These are phyloP conservation scores for Conomelus anceps DNA, from an alignment of 2,888 invertebrate species.

Conservation along the genomic window DNA sequence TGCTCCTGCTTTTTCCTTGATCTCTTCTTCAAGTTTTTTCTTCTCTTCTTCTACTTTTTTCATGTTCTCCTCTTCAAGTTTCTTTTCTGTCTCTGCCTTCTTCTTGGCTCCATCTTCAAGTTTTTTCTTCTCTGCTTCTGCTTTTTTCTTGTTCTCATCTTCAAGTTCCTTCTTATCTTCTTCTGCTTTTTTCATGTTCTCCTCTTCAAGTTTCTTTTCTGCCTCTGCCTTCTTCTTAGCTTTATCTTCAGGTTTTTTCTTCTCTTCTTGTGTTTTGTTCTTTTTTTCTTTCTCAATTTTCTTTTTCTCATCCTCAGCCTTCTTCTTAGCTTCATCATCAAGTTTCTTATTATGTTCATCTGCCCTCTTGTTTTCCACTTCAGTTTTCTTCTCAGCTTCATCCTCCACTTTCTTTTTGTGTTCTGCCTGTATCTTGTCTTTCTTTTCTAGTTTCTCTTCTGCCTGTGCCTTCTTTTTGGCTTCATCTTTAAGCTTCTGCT, in stretches of 20 bases:
- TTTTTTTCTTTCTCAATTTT: conserved; percentile 40
- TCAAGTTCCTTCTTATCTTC: neutral
- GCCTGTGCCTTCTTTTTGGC: conserved; percentile 19
- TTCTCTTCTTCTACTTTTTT: conserved; percentile 17
- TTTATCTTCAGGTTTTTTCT: conserved; percentile 38
- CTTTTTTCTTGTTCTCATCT: neutral
- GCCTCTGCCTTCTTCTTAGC: no score
- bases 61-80: conserved; percentile 14
- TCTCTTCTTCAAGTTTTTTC: conserved; percentile 15
- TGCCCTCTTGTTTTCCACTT: conserved; percentile 19
- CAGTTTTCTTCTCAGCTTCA: conserved; percentile 17
- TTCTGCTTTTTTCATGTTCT: conserved; percentile 29
- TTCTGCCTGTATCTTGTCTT: conserved; percentile 21
- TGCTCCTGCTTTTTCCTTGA: conserved; percentile 16
- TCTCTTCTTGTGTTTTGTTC: conserved; percentile 40
- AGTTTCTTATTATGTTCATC: conserved; percentile 5
- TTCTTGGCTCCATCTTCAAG: conserved; percentile 9
- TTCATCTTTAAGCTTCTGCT: neutral
- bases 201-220: conserved; percentile 36
- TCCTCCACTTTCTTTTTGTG: conserved; percentile 26
- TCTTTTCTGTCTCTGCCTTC: conserved; percentile 11
- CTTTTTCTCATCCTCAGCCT: conserved; percentile 29
- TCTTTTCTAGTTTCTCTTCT: conserved; percentile 25
- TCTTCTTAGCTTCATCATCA: conserved; percentile 22
- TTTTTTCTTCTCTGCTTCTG: no score